Base-by-base conservation (phyloP, 2,113 vertebrate genomes). In the Argyrosomus japonicus region DNA sequence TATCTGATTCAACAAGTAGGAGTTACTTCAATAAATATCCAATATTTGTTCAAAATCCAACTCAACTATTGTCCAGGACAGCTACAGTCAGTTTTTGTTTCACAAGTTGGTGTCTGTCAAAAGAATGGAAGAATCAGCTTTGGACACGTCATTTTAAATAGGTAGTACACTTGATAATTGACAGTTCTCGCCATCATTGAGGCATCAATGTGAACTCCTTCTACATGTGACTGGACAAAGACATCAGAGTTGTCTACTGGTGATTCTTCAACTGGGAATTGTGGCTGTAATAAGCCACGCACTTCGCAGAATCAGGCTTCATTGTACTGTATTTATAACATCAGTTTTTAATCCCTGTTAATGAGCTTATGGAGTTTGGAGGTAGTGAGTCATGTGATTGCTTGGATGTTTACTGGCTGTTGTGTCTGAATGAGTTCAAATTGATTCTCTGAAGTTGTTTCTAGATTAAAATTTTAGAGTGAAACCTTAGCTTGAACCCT, bases 71-170 rank as follows among this genome's bases (percentile, higher is more conserved):
- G 15, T 27, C 27, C 27, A 36, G 7, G 58, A 40, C 32, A 47
- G 23, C 25, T 32, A 1, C 25, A 50, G 58, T 51, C 7, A 3
- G 25, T 10, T 18, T 27, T 50, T 36, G 1, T n/a, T 25, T 76
- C 40, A 45, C 47, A 45, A 18, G 67, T 53, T 36, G 9, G 19
- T 3, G n/a, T 51, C 51, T 43, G 29, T 77, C 56, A 64, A 56
- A 18, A 47, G 3, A 13, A 48, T 17, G 11, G 53, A 50, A 58
- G 43, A 67, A 27, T 48, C 11, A 19, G 11, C 36, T 57, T 43
- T 29, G n/a, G n/a, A 65, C 12, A 65, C 12, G 60, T 77, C 68
- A 76, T 71, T 77, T 65, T 40, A 70, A 21, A 63, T 25, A 5
- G 29, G 11, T 57, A 50, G 18, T 5, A 68, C 18, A 53, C 62